Evolutionary conservation across 2,113 vertebrate species (phyloP).

Genomic region (Mesitornis unicolor): DNA sequence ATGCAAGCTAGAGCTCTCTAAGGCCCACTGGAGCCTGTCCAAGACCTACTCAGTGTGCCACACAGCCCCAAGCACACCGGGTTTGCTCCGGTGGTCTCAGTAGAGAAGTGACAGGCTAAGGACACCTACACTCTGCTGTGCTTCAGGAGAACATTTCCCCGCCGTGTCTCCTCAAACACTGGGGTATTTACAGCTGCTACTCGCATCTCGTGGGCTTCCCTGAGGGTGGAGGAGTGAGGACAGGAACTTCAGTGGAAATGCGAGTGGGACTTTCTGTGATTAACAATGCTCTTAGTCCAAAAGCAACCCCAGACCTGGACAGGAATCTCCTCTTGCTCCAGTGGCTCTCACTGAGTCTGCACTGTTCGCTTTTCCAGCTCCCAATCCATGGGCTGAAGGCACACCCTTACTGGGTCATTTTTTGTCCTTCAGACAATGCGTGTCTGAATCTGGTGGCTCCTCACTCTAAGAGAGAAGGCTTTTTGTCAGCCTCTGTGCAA

Average conservation of each 20-base stretch:
- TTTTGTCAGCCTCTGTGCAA: background rate
- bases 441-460: background rate
- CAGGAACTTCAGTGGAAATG: background rate
- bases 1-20: background rate
- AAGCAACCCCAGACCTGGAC: background rate
- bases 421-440: background rate
- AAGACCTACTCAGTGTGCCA: fast-evolving
- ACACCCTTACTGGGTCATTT: background rate
- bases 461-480: background rate
- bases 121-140: background rate
- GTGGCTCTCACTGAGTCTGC: background rate
- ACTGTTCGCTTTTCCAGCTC: background rate
- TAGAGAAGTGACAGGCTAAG: background rate
- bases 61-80: background rate
- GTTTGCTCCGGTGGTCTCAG: background rate
- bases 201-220: background rate
- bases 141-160: background rate
- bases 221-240: background rate
- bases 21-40: background rate
- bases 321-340: background rate
- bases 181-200: background rate
- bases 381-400: background rate
- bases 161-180: background rate
- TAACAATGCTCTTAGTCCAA: background rate
- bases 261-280: background rate